These are phyloP conservation scores for Chrosomus eos DNA, from an alignment of 2,797 vertebrate genomes.

Conservation along the genomic window DNA sequence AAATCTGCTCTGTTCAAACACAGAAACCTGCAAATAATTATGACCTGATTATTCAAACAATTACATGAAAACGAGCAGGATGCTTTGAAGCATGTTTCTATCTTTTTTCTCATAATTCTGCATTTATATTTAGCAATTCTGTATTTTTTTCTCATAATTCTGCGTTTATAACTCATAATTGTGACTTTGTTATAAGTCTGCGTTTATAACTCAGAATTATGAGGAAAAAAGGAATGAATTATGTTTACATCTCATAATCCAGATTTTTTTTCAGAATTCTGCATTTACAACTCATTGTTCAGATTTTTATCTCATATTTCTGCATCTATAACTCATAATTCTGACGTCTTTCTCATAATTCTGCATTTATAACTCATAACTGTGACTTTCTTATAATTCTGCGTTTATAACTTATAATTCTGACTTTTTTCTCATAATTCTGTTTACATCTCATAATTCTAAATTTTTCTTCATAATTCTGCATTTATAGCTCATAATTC, in stretches of 20 bases:
- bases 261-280: too few species aligned
- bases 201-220: neutral
- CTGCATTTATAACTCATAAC: neutral
- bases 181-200: too few species aligned
- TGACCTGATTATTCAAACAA: neutral
- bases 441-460: neutral
- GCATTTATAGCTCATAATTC: neutral
- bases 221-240: too few species aligned
- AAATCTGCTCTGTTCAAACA: neutral
- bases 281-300: too few species aligned
- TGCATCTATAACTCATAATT: too few species aligned
- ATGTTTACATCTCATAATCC: too few species aligned
- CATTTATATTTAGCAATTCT: too few species aligned
- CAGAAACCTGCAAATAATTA: neutral
- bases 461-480: neutral
- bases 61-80: neutral
- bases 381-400: neutral
- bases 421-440: accelerated
- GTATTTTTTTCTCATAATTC: neutral
- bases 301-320: too few species aligned
- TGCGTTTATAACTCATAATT: neutral
- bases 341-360: neutral
- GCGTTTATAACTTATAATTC: neutral
- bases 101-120: neutral
- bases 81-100: neutral